Conservation (phyloP, 2,113 vertebrate genomes). For the Orthonyx spaldingii region DNA sequence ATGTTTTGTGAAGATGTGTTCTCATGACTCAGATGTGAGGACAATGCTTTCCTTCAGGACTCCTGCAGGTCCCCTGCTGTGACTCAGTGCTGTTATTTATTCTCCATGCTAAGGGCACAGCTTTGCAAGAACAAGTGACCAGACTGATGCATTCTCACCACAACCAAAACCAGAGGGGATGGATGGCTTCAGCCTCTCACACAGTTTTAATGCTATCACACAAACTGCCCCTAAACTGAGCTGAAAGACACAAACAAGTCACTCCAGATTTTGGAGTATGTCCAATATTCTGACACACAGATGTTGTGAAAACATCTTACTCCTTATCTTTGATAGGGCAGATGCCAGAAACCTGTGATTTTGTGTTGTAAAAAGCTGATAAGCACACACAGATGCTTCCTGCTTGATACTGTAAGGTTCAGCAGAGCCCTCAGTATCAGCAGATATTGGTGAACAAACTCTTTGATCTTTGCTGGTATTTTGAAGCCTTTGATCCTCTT, state of each 20-base stretch:
- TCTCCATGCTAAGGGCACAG: background rate
- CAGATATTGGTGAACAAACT: background rate
- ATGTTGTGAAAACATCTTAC: background rate
- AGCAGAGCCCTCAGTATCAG: background rate
- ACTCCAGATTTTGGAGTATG: background rate
- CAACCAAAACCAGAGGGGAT: background rate
- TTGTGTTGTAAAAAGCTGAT: background rate
- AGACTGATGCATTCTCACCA: background rate
- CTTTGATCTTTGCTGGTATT: slow-evolving; percentile 14
- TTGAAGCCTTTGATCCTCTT: slow-evolving; percentile 29
- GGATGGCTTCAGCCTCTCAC: background rate
- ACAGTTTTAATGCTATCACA: background rate
- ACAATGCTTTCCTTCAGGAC: background rate
- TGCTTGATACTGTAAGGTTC: background rate
- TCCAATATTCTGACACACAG: background rate
- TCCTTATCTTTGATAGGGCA: background rate
- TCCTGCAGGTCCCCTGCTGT: background rate
- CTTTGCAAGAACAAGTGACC: background rate
- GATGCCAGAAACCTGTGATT: background rate
- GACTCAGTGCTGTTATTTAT: background rate
- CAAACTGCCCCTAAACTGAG: background rate
- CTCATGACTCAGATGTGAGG: background rate
- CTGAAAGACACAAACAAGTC: background rate
- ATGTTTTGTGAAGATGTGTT: background rate
- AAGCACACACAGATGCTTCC: slow-evolving; percentile 16